phyloP scores from a whole-genome alignment of 1,140 invertebrate species.

The Camponotus floridanus region DNA sequence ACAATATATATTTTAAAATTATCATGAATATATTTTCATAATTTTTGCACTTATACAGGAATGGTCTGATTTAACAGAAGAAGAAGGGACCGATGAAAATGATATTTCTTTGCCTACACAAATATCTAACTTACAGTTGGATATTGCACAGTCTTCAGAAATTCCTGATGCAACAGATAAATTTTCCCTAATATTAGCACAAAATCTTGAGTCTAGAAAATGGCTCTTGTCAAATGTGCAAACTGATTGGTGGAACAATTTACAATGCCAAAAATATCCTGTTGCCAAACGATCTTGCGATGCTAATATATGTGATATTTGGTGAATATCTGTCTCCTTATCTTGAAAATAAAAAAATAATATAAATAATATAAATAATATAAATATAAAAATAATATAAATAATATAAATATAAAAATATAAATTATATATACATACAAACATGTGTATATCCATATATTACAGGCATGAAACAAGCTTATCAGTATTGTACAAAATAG shows the following conservation, averaged over 20 bases:
- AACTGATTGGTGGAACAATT: constrained; percentile 83
- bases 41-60: constrained; percentile 49
- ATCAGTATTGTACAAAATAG: constrained; percentile 69
- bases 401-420: background rate
- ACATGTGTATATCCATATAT: background rate
- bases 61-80: constrained; percentile 79
- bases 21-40: constrained; percentile 28
- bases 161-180: constrained; percentile 51
- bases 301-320: constrained; percentile 80
- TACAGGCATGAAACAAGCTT: constrained; percentile 77
- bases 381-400: constrained; percentile 1
- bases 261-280: constrained; percentile 77
- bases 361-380: background rate
- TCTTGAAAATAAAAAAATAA: background rate
- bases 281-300: constrained; percentile 77
- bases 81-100: constrained; percentile 46
- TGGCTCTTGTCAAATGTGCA: constrained; percentile 84
- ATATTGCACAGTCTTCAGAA: constrained; percentile 24
- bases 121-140: constrained; percentile 1
- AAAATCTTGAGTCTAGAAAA: constrained; percentile 79
- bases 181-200: constrained; percentile 67
- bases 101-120: constrained; percentile 30
- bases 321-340: constrained; percentile 65
- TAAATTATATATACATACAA: background rate
- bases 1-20: constrained; percentile 16